Conservation (phyloP, 1,140 invertebrate species). For the Yoshiicerus persimilis region DNA sequence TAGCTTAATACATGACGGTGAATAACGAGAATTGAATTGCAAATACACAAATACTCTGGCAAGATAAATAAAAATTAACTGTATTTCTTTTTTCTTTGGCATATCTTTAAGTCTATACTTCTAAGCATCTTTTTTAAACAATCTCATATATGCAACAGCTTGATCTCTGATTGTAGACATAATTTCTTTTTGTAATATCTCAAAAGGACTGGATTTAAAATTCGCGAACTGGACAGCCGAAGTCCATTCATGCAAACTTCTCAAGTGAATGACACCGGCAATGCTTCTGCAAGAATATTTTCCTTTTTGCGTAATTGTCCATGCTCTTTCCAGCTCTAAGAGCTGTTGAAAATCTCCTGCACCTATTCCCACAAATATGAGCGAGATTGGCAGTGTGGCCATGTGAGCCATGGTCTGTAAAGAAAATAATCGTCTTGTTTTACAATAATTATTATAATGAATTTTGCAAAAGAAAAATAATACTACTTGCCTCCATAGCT, state of each 20-base stretch:
- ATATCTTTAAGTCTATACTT: not conserved
- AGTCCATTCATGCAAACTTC: constrained; percentile 32
- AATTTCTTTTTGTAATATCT: constrained; percentile 36
- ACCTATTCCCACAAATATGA: constrained; percentile 34
- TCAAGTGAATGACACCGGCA: constrained; percentile 29
- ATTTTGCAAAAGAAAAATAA: too few relatives aligned
- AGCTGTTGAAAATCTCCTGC: constrained; percentile 13
- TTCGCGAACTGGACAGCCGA: constrained; percentile 24
- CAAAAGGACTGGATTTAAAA: not conserved
- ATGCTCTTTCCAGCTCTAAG: constrained; percentile 15
- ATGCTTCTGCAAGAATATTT: constrained; percentile 30
- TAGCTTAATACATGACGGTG: too few relatives aligned
- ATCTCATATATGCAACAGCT: not conserved
- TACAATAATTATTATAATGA: too few relatives aligned
- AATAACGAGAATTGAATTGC: too few relatives aligned
- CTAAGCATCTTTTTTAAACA: not conserved
- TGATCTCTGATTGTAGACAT: constrained; percentile 30
- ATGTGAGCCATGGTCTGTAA: not conserved
- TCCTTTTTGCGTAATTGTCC: constrained; percentile 25
- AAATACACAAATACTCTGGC: too few relatives aligned
- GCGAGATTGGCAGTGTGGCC: constrained; percentile 24
- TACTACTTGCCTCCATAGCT: not conserved
- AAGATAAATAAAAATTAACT: too few relatives aligned
- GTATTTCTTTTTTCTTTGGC: too few relatives aligned
- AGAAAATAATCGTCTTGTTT: not conserved